Base-by-base conservation (phyloP, 2,888 invertebrate species). In the Drosophila neoperkinsi region DNA sequence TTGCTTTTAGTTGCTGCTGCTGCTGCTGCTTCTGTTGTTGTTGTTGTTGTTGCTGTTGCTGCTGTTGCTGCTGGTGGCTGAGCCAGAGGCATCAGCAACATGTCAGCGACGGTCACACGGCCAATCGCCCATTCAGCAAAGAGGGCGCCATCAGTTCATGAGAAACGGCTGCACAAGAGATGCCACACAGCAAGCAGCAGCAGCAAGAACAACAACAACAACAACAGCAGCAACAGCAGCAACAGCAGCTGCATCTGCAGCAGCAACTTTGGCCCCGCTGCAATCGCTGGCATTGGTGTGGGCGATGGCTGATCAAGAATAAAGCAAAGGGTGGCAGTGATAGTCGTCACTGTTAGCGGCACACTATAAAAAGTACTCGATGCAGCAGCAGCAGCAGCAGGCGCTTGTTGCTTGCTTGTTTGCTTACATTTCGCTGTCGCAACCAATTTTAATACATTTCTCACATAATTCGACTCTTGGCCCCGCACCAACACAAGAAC, bases 81-180 rank as follows among this genome's bases (percentile, higher is more conserved):
- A 25, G 56, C 59, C 51, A 53, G 60, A 65, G 71, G 73, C 80
- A 74, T 79, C 79, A 85, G 84, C 84, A 71, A 69, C 90, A 79
- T 88, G 90, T 85, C 86, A 90, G 88, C 82, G 52, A 66, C 77
- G 82, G 82, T 84, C 88, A 81, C 87, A 84, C 82, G 81, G 73
- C 84, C 86, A 71, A 69, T 67, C 78, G 65, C 55, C 73, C 62
- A 71, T 60, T 73, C 81, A 77, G 74, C 69, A 74, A 56, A 64
- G 82, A 79, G 90, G 90, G 84, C 90, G 86, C 88, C 87, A 76
- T 69, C 84, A 58, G 84, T 88, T 90, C 90, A 84, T 88, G 90
- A 84, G 90, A 84, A 90, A 70, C 77, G 70, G 65, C 83, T 52
- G 72, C 81, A 82, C 66, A 90, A 88, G 88, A 90, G 88, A 90